Evolutionary conservation across 2,797 vertebrate species (phyloP), one percentile per base, ranked within the genome.

Genomic region (Dryobates pubescens): DNA sequence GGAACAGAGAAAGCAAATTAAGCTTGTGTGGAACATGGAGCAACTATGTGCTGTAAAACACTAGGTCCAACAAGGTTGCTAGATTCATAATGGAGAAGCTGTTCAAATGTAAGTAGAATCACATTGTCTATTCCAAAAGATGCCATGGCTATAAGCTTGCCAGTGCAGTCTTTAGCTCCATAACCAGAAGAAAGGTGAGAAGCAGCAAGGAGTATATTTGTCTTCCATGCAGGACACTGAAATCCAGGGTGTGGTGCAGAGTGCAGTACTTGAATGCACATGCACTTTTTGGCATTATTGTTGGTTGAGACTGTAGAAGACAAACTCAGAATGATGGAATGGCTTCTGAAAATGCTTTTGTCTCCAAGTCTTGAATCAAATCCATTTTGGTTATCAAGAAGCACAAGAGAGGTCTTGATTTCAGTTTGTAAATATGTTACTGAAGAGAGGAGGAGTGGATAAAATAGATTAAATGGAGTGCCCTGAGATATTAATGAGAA

Each of bases 221-320:
- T 53, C 20, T 9, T 58, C 51, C 0, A 0, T 64, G 24, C 16
- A 79, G 13, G 49, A 49, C n/a, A 4, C 30, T 20, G 36, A 80
- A 90, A 63, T 59, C 16, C 36, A 69, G 67, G 32, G 30, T 0
- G 1, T 17, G 9, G 17, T 73, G 57, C 68, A 43, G 53, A 70
- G 36, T 23, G 32, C 27, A 51, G 24, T 64, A 64, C 23, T 89
- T 79, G 30, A 49, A 32, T 7, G 16, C 74, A 10, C 3, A 3
- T 13, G n/a, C 5, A 7, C 2, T 76, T 86, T 88, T 38, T 73
- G 29, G 6, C 59, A n/a, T 56, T 65, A 56, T 10, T 65, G 34
- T 17, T 49, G 43, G 43, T 56, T 53, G 30, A 77, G 10, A 64
- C 7, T 77, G 65, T 17, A 58, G 32, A n/a, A 71, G 53, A 34